Base-by-base conservation (phyloP, 2,113 vertebrate species). In the Elaphurus davidianus region DNA sequence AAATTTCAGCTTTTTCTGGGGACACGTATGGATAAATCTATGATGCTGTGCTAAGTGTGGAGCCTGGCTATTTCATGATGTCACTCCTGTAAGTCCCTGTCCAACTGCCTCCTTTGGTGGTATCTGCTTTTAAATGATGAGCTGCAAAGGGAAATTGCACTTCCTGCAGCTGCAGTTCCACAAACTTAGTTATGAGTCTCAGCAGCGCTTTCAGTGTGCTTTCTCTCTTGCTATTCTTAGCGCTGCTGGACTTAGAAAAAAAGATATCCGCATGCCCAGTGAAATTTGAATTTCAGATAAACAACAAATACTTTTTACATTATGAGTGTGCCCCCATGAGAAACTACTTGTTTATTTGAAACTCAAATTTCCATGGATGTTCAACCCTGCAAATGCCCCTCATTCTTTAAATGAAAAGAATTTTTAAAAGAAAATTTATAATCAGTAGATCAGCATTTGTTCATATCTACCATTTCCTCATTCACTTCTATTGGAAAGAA, bases 201-300 rank as follows among this genome's bases (percentile, higher is more conserved):
- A 16, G 33, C 2, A 90, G 13, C 4, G 40, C 14, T 94, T 93
- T 36, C 14, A 74, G 54, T 14, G 64, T 57, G 23, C 19, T 87
- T 33, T 78, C 21, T 64, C n/a, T 89, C 15, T 82, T 71, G 19
- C 10, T 64, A 67, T 54, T 30, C 47, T 96, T 88, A 91, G 3
- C 54, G 21, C 52, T 50, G 43, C 15, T 43, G n/a, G 16, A 57
- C 40, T 91, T 87, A 93, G 28, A 12, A 94, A 95, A 96, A 95
- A 92, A 17, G 85, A 83, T 19, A 43, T 40, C 9, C 50, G 17
- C 23, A 57, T 67, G 9, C 59, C 7, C 27, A 76, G 59, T 52
- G 71, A 67, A 54, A 78, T 90, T 33, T 94, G 60, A 95, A 83
- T 62, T 95, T 89, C 36, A 87, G 79, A 45, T 74, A 90, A 93